Conservation (phyloP, 2,888 invertebrate species). For the Boloria euphrosyne region DNA sequence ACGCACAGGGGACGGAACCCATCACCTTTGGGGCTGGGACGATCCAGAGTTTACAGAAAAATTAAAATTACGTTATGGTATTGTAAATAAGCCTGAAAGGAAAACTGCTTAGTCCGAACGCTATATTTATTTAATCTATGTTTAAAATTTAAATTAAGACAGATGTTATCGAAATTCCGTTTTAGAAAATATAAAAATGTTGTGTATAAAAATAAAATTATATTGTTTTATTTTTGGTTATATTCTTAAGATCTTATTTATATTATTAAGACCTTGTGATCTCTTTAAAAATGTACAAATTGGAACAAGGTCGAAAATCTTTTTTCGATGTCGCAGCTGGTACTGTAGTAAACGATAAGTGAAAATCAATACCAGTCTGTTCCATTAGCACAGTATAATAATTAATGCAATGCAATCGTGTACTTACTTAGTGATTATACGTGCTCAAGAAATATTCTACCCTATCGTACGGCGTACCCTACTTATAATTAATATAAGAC, state of each 20-base stretch:
- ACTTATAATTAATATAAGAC: background rate
- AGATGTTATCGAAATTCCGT: background rate
- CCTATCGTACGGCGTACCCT: background rate
- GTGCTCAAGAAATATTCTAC: background rate
- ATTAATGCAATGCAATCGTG: conserved; percentile 64
- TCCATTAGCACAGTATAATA: conserved; percentile 66
- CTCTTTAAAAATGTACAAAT: conserved; percentile 40
- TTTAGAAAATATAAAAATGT: conserved; percentile 2
- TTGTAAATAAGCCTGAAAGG: conserved; percentile 53
- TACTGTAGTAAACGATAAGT: conserved; percentile 63
- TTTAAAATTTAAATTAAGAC: conserved; percentile 1
- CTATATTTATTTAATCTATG: background rate
- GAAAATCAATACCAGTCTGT: conserved; percentile 67
- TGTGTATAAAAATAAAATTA: background rate
- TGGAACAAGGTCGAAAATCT: conserved; percentile 53
- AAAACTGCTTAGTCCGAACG: conserved; percentile 46
- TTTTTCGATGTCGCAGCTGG: conserved; percentile 64
- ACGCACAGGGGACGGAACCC: conserved; percentile 85
- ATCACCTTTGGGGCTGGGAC: conserved; percentile 87
- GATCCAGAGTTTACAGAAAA: conserved; percentile 83
- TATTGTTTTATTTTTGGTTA: background rate
- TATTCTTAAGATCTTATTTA: background rate
- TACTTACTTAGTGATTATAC: conserved; percentile 34
- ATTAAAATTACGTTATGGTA: conserved; percentile 65
- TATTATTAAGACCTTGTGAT: background rate